Evolutionary conservation across 1,140 invertebrate genomes (phyloP).

Genomic region (Drosophila eugracilis): DNA sequence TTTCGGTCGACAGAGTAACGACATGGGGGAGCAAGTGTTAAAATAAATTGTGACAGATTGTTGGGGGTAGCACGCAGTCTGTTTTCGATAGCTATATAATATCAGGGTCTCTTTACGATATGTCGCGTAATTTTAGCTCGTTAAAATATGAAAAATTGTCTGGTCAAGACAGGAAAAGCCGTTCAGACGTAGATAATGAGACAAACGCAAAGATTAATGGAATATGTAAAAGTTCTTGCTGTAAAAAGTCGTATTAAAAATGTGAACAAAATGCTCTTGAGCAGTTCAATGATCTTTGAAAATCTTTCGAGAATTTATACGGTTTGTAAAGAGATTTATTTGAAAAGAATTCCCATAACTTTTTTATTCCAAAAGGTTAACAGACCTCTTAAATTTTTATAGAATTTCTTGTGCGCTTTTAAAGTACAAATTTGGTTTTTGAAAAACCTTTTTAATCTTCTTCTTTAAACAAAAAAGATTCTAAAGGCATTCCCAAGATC

Average conservation of each 20-base stretch:
- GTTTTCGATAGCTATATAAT: conserved; percentile 46
- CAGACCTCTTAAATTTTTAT: too few species aligned
- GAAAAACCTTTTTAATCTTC: too few species aligned
- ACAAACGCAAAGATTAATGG: conserved; percentile 37
- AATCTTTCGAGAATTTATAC: background rate
- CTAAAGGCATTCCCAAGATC: background rate
- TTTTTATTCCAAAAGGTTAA: too few species aligned
- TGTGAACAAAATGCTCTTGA: background rate
- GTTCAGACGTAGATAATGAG: conserved; percentile 15
- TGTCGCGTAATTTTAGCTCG: conserved; percentile 51
- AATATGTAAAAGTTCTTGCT: conserved; percentile 6
- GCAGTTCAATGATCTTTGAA: conserved; percentile 12
- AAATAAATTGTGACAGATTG: conserved; percentile 72
- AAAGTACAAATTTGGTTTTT: too few species aligned
- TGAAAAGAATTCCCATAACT: too few species aligned
- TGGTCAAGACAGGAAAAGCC: conserved; percentile 14
- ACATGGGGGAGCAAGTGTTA: conserved; percentile 56
- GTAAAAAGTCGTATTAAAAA: conserved; percentile 7
- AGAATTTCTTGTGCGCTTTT: too few species aligned
- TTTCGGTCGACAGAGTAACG: conserved; percentile 42
- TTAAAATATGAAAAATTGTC: conserved; percentile 66
- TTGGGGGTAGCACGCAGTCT: conserved; percentile 9
- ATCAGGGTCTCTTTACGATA: conserved; percentile 70
- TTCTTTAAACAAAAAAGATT: too few species aligned
- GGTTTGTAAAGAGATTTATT: too few species aligned